phyloP scores from a whole-genome alignment of 2,797 vertebrate species.

The Malacoraja senta region DNA sequence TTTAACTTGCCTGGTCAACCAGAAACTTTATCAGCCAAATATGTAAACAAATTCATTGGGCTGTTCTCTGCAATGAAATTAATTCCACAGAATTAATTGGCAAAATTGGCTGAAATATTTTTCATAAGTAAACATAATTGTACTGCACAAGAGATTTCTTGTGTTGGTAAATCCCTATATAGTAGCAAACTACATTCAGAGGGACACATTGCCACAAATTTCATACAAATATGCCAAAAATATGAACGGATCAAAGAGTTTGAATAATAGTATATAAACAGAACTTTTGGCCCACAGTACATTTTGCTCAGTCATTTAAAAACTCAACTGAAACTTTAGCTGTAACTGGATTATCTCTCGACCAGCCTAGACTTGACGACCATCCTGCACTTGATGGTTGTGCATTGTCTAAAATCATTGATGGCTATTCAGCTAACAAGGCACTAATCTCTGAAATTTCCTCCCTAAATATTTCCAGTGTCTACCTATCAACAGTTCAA shows the following conservation, averaged over 20 bases:
- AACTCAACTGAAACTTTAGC: neutral
- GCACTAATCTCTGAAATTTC: too few relatives aligned
- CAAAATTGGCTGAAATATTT: neutral
- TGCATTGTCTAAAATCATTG: neutral
- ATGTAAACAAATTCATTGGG: neutral
- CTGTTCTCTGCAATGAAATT: constrained; percentile 5
- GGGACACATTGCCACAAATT: constrained; percentile 14
- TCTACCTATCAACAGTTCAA: too few relatives aligned
- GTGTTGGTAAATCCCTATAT: constrained; percentile 26
- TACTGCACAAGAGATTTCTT: neutral
- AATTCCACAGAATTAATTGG: neutral
- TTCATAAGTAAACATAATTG: constrained; percentile 18
- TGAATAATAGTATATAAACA: constrained; percentile 10
- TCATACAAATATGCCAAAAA: constrained; percentile 22
- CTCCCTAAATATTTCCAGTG: too few relatives aligned
- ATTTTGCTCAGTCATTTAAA: neutral
- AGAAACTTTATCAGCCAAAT: neutral
- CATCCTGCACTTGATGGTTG: neutral
- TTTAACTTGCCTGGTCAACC: constrained; percentile 10
- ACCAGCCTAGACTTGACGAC: neutral
- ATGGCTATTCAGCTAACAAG: neutral
- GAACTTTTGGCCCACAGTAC: neutral
- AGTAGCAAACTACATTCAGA: neutral
- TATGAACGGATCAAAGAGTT: constrained; percentile 15
- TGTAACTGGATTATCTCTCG: constrained; percentile 10